Conservation (phyloP, 2,888 invertebrate genomes). For the Epicampocera succincta region DNA sequence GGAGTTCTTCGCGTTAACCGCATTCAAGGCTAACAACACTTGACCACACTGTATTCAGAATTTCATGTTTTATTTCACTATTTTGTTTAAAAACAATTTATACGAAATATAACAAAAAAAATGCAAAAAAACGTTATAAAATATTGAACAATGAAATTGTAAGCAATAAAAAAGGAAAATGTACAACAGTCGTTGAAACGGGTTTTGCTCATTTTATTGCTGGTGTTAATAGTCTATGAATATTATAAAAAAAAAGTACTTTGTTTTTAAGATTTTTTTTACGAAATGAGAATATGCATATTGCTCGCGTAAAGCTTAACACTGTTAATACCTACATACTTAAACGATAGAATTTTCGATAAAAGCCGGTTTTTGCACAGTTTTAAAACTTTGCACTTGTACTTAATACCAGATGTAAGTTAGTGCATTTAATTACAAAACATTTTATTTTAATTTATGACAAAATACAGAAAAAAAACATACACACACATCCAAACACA, state of each 20-base stretch:
- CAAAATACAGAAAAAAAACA: conserved; percentile 21
- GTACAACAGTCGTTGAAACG: conserved; percentile 22
- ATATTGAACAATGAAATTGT: conserved; percentile 34
- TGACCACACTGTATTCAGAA: conserved; percentile 59
- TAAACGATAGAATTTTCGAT: conserved; percentile 45
- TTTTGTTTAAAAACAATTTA: conserved; percentile 14
- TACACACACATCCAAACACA: too few species aligned
- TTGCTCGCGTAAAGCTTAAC: conserved; percentile 27
- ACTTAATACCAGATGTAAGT: conserved; percentile 36
- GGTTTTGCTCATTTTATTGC: conserved; percentile 18
- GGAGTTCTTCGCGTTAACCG: conserved; percentile 63
- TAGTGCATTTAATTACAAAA: conserved; percentile 28
- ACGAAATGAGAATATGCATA: conserved; percentile 39
- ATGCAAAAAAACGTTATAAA: conserved; percentile 19
- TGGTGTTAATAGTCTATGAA: conserved; percentile 2
- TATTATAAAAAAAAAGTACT: conserved; percentile 5
- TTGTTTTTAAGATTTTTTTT: conserved; percentile 6
- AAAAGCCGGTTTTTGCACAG: conserved; percentile 39
- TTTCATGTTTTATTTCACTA: conserved; percentile 50
- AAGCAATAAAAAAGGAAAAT: conserved; percentile 16
- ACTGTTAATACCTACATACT: conserved; percentile 16
- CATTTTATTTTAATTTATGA: conserved; percentile 54
- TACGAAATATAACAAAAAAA: conserved; percentile 32
- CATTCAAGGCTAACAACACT: conserved; percentile 67
- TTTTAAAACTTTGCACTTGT: conserved; percentile 16